phyloP scores from a whole-genome alignment of 2,113 vertebrate species.

The Ophthalmolycus amberensis region DNA sequence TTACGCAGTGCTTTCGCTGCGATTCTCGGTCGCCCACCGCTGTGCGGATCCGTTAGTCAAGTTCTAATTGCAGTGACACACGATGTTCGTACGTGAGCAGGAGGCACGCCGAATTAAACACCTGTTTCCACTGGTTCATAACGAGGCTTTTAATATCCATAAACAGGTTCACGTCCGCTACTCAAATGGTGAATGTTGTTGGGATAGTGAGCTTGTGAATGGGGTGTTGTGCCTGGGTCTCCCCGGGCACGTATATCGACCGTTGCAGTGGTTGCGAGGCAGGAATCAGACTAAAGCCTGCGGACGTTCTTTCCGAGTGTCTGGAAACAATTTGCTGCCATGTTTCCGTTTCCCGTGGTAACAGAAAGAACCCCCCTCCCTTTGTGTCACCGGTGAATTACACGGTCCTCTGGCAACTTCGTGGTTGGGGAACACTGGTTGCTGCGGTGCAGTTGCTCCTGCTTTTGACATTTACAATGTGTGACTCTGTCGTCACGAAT shows the following conservation, averaged over 20 bases:
- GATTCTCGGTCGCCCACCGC: background rate
- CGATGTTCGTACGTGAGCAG: background rate
- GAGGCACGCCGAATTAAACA: constrained; percentile 36
- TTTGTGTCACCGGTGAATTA: background rate
- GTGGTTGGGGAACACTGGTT: constrained; percentile 28
- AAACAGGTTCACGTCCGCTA: fast-evolving
- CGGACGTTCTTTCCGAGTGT: constrained; percentile 1
- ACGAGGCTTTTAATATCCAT: fast-evolving
- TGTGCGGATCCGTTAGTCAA: constrained; percentile 9
- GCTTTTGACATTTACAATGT: background rate
- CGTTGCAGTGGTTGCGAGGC: constrained; percentile 41
- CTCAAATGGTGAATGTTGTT: fast-evolving
- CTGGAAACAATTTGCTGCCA: constrained; percentile 57
- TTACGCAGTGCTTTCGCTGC: constrained; percentile 18
- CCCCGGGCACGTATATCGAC: constrained; percentile 32
- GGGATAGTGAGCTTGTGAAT: background rate
- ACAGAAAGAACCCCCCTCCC: background rate
- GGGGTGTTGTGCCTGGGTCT: constrained; percentile 27
- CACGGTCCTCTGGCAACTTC: constrained; percentile 11
- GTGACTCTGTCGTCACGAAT: constrained; percentile 27
- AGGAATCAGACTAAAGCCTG: constrained; percentile 16
- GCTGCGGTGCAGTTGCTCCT: constrained; percentile 28
- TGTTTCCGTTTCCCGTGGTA: constrained; percentile 33
- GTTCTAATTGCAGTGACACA: background rate
- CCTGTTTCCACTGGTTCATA: fast-evolving